Base-by-base conservation (phyloP, 2,888 invertebrate genomes). In the Anodontia alba region DNA sequence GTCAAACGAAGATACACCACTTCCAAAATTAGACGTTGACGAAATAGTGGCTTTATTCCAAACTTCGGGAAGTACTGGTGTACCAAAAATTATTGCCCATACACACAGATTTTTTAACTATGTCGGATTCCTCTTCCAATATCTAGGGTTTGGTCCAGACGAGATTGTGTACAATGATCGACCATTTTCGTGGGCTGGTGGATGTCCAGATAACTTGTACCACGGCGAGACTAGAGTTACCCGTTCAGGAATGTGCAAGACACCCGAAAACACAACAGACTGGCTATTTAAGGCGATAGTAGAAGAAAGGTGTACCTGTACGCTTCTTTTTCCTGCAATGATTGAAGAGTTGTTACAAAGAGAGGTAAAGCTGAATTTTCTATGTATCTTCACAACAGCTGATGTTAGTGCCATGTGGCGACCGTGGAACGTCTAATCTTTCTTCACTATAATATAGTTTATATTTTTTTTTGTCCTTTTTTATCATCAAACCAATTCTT, bases 191-290 rank as follows among this genome's bases (percentile, higher is more conserved):
- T 78, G 73, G 73, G 7, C 38, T 10, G 78, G 78, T 0, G 73
- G 78, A 23, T 73, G 46, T 57, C 73, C 78, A 0, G 51, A 66
- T 0, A 49, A 51, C 12, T 36, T 73, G 0, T 33, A 67, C 10
- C 66, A 67, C 12, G 78, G 78, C 1, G 33, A 73, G 26, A 73
- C 73, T n/a, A 43, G 78, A 17, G 69, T 78, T 8, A 68, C 68
- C 5, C 31, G 33, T n/a, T 76, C 76, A 29, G 71, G 76, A 36
- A 42, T 70, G 7, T 57, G 36, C 20, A 33, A 43, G n/a, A 23
- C 31, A 3, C 62, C 66, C 8, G 36, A 62, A 1, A 36, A 76
- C 31, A 33, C 42, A 8, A 31, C 26, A 8, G 66, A 62, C 10
- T 57, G 36, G 23, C n/a, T 62, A 3, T 42, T 38, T 10, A 29